phyloP scores from a whole-genome alignment of 2,797 vertebrate genomes.

The Semotilus atromaculatus region DNA sequence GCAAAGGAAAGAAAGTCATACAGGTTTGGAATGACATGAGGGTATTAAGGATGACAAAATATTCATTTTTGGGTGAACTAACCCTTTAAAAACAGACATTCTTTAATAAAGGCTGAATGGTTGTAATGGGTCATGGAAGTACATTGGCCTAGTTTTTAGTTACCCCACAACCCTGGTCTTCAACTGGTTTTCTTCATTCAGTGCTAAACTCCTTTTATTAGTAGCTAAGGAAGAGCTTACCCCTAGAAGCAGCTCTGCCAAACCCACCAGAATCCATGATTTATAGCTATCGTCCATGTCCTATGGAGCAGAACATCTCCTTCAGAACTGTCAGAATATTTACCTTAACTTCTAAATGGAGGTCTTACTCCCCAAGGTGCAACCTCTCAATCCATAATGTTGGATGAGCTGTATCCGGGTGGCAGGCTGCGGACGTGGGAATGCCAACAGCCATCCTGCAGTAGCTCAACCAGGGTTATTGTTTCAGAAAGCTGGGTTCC shows the following conservation, averaged over 20 bases:
- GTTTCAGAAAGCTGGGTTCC: slow-evolving; percentile 28
- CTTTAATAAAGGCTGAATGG: not conserved
- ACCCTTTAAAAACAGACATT: not conserved
- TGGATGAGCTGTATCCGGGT: slow-evolving; percentile 64
- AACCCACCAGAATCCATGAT: not conserved
- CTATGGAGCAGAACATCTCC: not conserved
- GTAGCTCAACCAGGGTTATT: not conserved
- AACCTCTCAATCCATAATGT: slow-evolving; percentile 27
- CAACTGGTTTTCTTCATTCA: not conserved
- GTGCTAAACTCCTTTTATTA: slow-evolving; percentile 10
- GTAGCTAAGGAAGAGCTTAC: slow-evolving; percentile 9
- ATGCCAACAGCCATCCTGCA: slow-evolving; percentile 13
- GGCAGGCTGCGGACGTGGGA: slow-evolving; percentile 51
- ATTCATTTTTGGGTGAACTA: not conserved
- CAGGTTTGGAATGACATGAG: not conserved
- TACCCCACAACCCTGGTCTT: not conserved
- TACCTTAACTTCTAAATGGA: slow-evolving; percentile 17
- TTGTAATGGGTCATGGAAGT: not conserved
- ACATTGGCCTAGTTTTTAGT: not conserved
- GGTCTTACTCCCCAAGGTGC: slow-evolving; percentile 22
- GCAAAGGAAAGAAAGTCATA: not conserved
- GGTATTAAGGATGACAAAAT: not conserved
- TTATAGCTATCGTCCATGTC: slow-evolving; percentile 8
- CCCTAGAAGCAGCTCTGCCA: slow-evolving; percentile 16
- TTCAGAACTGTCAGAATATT: slow-evolving; percentile 23